These are phyloP conservation scores for Cephalopachus bancanus DNA, from an alignment of 2,797 vertebrate genomes.

Conservation along the genomic window DNA sequence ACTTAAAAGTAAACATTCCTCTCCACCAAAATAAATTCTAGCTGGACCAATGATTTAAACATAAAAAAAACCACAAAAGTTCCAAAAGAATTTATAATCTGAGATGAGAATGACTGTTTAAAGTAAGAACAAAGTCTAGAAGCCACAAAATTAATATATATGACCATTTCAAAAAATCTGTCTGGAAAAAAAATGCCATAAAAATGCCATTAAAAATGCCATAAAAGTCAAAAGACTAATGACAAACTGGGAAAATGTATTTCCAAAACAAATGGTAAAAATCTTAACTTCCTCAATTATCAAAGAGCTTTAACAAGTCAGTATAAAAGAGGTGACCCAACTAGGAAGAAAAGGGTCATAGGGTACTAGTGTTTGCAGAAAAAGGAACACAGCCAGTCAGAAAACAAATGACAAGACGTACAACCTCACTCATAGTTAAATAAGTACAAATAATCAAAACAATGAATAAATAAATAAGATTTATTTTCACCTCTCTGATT, in stretches of 20 bases:
- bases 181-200: background rate
- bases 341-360: background rate
- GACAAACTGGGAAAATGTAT: background rate
- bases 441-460: conserved; percentile 23
- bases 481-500: background rate
- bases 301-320: background rate
- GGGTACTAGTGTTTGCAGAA: background rate
- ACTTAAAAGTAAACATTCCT: conserved; percentile 44
- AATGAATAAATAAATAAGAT: background rate
- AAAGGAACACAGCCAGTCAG: background rate
- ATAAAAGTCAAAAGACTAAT: background rate
- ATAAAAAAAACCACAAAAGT: conserved; percentile 4
- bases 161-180: background rate
- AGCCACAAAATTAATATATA: background rate
- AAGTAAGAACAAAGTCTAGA: conserved; percentile 45
- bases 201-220: background rate
- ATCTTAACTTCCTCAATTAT: background rate
- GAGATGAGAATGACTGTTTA: background rate
- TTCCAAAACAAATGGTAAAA: conserved; percentile 46
- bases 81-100: conserved; percentile 11
- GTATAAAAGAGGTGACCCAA: background rate
- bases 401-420: background rate
- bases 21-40: background rate
- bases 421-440: conserved; percentile 4
- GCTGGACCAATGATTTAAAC: background rate